Evolutionary conservation across 1,140 invertebrate genomes (phyloP).

Genomic region (Bombus vancouverensis): DNA sequence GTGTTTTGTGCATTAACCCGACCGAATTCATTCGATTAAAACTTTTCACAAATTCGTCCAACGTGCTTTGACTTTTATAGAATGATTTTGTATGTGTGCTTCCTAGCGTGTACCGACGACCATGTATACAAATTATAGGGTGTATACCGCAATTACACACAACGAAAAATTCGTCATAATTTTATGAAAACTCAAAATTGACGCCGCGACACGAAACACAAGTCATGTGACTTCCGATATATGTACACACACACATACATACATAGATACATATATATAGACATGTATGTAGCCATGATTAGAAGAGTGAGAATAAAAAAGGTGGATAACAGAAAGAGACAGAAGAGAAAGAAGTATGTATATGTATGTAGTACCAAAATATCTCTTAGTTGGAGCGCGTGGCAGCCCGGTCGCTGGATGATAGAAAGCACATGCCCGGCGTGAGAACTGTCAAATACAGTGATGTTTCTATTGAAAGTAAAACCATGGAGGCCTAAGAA

Average conservation of each 20-base stretch:
- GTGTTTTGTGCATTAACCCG: neutral
- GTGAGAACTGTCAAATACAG: constrained; percentile 53
- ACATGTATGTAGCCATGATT: no score
- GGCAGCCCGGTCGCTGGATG: constrained; percentile 21
- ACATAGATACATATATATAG: no score
- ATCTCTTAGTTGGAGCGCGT: constrained; percentile 49
- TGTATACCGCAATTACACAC: constrained; percentile 38
- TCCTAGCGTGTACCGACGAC: neutral
- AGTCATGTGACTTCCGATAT: constrained; percentile 48
- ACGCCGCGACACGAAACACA: constrained; percentile 25
- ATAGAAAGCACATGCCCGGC: constrained; percentile 35
- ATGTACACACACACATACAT: neutral
- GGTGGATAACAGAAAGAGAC: neutral
- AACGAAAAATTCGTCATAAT: constrained; percentile 48
- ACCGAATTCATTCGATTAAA: constrained; percentile 4
- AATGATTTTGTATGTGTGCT: constrained; percentile 9
- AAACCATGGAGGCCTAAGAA: neutral
- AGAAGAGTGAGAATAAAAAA: constrained; percentile 26
- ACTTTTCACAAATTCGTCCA: constrained; percentile 18
- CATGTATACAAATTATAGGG: constrained; percentile 25
- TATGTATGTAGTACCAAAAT: constrained; percentile 48
- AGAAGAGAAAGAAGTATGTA: constrained; percentile 27
- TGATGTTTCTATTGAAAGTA: neutral
- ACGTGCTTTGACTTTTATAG: constrained; percentile 34
- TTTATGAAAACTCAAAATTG: constrained; percentile 40